A percentile compares a stretch with the other conserved stretches of the same genome.
Conservation (phyloP, 2,888 invertebrate species). For the Opisthograptis luteolata region DNA sequence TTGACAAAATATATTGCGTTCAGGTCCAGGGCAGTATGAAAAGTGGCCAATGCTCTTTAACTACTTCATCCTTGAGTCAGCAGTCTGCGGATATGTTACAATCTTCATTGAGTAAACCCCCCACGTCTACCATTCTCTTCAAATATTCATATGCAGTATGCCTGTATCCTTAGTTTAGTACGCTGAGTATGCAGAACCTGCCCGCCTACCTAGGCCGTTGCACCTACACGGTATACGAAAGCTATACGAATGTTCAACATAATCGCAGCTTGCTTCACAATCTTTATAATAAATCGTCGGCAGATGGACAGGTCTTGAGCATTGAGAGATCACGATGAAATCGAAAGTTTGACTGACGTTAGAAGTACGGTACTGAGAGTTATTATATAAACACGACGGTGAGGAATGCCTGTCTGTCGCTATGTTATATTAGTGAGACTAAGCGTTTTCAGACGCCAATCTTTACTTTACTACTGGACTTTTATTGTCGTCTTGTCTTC, state of each 20-base stretch:
- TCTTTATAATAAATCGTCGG: slow-evolving; percentile 19
- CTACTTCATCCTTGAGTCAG: slow-evolving; percentile 1
- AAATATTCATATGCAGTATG: slow-evolving; percentile 23
- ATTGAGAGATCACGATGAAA: slow-evolving; percentile 33
- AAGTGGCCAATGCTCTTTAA: too few species aligned
- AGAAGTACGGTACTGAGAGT: slow-evolving; percentile 27
- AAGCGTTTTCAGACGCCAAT: slow-evolving; percentile 16
- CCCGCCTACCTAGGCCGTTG: slow-evolving; percentile 64
- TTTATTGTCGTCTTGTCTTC: slow-evolving; percentile 3
- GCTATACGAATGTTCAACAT: slow-evolving; percentile 14
- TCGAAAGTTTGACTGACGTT: slow-evolving; percentile 39
- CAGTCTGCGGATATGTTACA: not conserved
- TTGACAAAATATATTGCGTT: too few species aligned
- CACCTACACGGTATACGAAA: slow-evolving; percentile 37
- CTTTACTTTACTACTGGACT: slow-evolving; percentile 15
- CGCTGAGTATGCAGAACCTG: slow-evolving; percentile 42
- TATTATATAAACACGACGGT: slow-evolving; percentile 32
- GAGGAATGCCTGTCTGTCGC: slow-evolving; percentile 20
- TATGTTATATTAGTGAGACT: slow-evolving; percentile 7
- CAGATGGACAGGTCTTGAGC: slow-evolving; percentile 20
- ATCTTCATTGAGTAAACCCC: slow-evolving; percentile 7
- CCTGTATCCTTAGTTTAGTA: slow-evolving; percentile 33
- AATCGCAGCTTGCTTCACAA: slow-evolving; percentile 8
- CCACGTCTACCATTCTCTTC: slow-evolving; percentile 1
- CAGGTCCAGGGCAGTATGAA: too few species aligned